Percentiles rank a stretch among this genome's conserved stretches.
Evolutionary conservation across 2,797 vertebrate species (phyloP).

Genomic region (Arctocebus calabarensis): DNA sequence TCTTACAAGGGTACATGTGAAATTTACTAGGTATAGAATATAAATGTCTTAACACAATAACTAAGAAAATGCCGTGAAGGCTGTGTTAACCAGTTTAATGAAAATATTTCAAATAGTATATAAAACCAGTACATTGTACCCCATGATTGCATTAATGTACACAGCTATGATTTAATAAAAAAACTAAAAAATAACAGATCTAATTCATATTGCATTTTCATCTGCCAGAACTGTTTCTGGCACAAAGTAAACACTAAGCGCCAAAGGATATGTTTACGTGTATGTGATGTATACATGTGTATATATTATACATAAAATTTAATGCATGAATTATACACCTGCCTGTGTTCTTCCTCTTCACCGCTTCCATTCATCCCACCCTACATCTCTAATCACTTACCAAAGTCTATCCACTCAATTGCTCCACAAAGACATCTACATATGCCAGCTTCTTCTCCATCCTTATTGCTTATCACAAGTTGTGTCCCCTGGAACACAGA

Average conservation of each 20-base stretch:
- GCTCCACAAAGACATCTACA: background rate
- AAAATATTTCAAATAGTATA: no score
- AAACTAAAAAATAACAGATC: background rate
- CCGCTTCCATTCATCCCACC: background rate
- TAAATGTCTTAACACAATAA: no score
- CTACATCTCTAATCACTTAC: constrained; percentile 16
- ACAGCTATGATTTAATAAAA: no score
- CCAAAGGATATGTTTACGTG: background rate
- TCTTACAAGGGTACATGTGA: no score
- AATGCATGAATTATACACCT: constrained; percentile 1
- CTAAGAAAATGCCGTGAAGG: no score
- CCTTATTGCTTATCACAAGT: background rate
- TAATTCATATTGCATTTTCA: constrained; percentile 21
- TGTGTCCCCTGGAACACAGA: constrained; percentile 8
- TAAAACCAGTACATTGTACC: no score
- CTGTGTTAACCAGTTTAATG: no score
- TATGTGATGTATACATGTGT: background rate
- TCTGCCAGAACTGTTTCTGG: constrained; percentile 13
- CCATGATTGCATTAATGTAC: no score
- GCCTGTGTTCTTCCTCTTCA: constrained; percentile 12
- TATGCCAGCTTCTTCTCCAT: background rate
- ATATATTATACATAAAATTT: background rate
- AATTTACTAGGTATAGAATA: no score
- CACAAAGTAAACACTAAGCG: constrained; percentile 46
- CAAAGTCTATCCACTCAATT: background rate